Evolutionary conservation across 1,140 invertebrate genomes (phyloP), one percentile per base, ranked within the genome.

Genomic region (Anagrus nilaparvatae): DNA sequence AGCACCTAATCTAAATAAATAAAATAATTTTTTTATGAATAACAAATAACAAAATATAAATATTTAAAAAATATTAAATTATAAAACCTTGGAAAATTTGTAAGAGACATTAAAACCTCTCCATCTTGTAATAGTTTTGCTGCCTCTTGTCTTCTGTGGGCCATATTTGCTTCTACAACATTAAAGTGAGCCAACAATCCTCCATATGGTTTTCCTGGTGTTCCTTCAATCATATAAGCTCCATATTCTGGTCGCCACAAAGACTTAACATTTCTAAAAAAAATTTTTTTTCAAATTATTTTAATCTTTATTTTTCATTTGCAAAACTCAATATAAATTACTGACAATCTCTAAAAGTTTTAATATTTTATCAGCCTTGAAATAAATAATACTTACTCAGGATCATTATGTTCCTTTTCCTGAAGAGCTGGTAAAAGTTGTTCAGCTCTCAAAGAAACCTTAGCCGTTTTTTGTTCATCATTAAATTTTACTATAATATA

Each of bases 201-300:
- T 20, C 89, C 89, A 56, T 92, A 92, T 1, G 96, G 96, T 58
- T 88, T 83, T 8, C 96, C 96, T 13, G 97, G 97, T 2, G 95
- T 99, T n/a, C 96, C 96, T 72, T 99, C 97, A 33, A 99, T 77
- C 95, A 99, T 98, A 57, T 99, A 99, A 33, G 87, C 82, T 19
- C 88, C 95, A 75, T 96, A 99, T 71, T 99, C 96, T 13, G 95
- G 96, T 36, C 91, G 76, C 96, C 96, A 99, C 14, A 95, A 63
- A 4, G 86, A 92, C 58, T 88, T 89, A 5, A 86, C 82, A 55
- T 79, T 72, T 45, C 74, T 72, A 46, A 42, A 59, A 57, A 63
- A 54, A 43, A 36, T 45, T 18, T 40, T 9, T 18, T 18, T 41
- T 38, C 13, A 40, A 18, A 21, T 0, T 9, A 27, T 39, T 25